phyloP scores from a whole-genome alignment of 2,888 invertebrate species.

The Cecidostiba fungosa region DNA sequence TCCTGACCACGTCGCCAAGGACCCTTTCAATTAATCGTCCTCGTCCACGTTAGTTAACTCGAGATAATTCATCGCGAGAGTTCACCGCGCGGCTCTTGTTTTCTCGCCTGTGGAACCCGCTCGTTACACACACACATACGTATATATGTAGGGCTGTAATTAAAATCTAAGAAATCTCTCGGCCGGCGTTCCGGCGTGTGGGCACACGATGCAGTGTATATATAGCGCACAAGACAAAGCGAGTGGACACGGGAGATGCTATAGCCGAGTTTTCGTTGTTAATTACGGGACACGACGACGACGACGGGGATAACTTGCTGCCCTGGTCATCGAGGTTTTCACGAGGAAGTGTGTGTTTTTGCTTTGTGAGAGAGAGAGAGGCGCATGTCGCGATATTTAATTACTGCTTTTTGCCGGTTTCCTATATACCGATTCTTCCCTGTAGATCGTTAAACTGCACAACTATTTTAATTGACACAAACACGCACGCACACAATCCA shows the following conservation, averaged over 20 bases:
- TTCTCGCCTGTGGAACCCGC: slow-evolving; percentile 11
- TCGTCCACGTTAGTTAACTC: slow-evolving; percentile 68
- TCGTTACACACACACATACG: slow-evolving; percentile 25
- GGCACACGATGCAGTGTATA: not conserved
- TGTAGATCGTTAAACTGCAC: not conserved
- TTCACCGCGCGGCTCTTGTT: slow-evolving; percentile 7
- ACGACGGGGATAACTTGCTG: not conserved
- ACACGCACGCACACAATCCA: not conserved
- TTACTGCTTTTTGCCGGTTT: not conserved
- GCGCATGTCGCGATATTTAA: slow-evolving; percentile 1
- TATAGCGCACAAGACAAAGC: slow-evolving; percentile 35
- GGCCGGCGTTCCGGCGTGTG: not conserved
- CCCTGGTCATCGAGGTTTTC: slow-evolving; percentile 22
- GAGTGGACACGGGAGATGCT: slow-evolving; percentile 32
- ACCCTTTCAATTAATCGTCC: slow-evolving; percentile 64
- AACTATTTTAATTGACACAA: not conserved
- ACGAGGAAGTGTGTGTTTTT: not conserved
- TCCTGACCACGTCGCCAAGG: slow-evolving; percentile 3
- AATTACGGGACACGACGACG: slow-evolving; percentile 43
- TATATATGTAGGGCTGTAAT: slow-evolving; percentile 46
- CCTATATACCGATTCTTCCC: not conserved
- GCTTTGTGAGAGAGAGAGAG: not conserved
- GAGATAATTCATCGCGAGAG: slow-evolving; percentile 74
- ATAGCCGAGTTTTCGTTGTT: slow-evolving; percentile 29
- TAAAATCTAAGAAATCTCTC: slow-evolving; percentile 60